These are phyloP conservation scores for Micrastur ruficollis DNA, from an alignment of 2,797 vertebrate genomes.

Conservation along the genomic window DNA sequence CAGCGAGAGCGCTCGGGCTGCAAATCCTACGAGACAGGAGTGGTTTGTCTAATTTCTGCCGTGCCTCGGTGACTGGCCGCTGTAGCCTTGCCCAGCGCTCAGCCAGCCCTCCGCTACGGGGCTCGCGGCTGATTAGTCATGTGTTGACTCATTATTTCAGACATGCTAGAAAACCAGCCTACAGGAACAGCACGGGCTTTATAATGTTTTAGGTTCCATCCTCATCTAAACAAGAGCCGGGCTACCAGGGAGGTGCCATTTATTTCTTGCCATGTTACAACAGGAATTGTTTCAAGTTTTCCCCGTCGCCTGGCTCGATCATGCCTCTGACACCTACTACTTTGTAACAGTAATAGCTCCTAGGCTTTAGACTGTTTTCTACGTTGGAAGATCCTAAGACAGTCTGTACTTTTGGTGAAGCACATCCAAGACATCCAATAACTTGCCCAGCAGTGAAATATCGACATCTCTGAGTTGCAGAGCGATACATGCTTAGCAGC, in stretches of 20 bases:
- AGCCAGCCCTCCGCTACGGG: neutral
- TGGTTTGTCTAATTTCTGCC: neutral
- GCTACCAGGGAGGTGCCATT: neutral
- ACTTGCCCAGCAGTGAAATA: neutral
- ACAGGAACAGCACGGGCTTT: neutral
- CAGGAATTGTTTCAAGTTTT: neutral
- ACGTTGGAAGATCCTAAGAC: neutral
- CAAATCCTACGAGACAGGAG: neutral
- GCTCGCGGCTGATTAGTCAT: neutral
- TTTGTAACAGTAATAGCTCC: neutral
- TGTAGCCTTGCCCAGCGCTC: neutral
- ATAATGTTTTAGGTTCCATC: neutral
- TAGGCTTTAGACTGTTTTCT: neutral
- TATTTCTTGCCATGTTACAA: neutral
- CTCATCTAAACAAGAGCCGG: neutral
- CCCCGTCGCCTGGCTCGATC: neutral
- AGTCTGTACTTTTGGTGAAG: neutral
- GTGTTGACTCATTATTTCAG: conserved; percentile 11
- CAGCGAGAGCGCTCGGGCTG: neutral
- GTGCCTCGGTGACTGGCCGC: neutral
- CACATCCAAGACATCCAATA: neutral
- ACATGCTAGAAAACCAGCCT: neutral
- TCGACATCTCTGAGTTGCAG: neutral
- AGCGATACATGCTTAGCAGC: neutral
- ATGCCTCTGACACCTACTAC: neutral